Conservation (phyloP, 2,113 vertebrate genomes). For the Microtus ochrogaster region DNA sequence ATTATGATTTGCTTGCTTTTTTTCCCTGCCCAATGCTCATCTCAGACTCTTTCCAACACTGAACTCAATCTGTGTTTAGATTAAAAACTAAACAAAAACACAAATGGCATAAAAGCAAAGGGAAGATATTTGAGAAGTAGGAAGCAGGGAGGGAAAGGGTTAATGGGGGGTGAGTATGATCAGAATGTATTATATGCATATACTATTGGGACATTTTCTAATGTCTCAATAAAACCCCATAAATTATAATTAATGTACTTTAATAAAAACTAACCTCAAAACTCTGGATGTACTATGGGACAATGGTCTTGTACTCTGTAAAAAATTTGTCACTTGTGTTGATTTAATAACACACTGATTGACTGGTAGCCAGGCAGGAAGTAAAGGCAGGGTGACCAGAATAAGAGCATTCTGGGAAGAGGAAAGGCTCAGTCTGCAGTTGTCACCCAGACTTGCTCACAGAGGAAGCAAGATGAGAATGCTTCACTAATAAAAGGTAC, state of each 20-base stretch:
- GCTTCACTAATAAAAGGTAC: no score
- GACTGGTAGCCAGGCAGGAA: no score
- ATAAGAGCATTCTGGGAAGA: no score
- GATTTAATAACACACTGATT: no score
- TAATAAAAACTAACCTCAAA: background rate
- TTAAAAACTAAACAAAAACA: background rate
- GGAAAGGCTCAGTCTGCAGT: no score
- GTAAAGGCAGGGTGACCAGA: no score
- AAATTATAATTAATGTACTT: background rate
- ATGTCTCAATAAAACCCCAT: background rate
- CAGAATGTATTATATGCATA: background rate
- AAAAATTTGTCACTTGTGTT: no score
- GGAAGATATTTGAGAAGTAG: background rate
- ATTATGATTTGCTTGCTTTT: background rate
- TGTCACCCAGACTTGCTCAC: no score
- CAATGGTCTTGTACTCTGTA: no score
- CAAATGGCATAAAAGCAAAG: background rate
- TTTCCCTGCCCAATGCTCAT: background rate
- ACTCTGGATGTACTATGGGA: background rate
- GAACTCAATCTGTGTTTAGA: background rate
- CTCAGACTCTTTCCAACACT: conserved; percentile 6
- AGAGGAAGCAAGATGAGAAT: no score
- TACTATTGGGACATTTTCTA: no score
- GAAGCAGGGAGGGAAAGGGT: background rate
- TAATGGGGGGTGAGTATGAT: background rate